Percentiles rank a stretch among this genome's conserved stretches.
Conservation (phyloP, 2,888 invertebrate genomes). For the Synanthedon tipuliformis region DNA sequence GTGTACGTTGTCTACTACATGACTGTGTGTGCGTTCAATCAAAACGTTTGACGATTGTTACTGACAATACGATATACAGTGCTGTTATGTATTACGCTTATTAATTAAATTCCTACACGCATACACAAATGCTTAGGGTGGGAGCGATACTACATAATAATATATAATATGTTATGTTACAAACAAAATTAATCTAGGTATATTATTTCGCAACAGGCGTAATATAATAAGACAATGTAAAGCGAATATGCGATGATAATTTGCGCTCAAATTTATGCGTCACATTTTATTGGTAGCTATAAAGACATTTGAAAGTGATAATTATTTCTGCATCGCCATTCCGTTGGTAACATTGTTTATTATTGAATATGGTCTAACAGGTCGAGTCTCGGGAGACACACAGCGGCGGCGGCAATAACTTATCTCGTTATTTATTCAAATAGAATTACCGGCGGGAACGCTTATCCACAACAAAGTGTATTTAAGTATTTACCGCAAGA, state of each 20-base stretch:
- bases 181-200: not conserved
- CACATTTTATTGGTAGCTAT: not conserved
- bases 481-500: constrained; percentile 22
- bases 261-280: not conserved
- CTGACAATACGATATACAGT: no score
- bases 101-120: no score
- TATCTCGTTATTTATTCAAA: constrained; percentile 16
- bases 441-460: constrained; percentile 13
- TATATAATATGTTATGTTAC: no score
- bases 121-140: no score
- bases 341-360: no score
- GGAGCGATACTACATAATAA: no score
- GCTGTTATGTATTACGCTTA: no score
- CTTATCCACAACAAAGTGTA: constrained; percentile 22
- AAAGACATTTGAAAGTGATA: no score
- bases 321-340: no score
- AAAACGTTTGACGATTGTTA: no score
- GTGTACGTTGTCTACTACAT: no score
- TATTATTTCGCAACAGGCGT: not conserved
- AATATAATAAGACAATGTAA: not conserved
- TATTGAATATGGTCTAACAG: not conserved
- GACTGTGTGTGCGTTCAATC: no score
- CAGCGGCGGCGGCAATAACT: not conserved
- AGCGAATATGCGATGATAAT: not conserved
- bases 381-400: constrained; percentile 2